phyloP scores from a whole-genome alignment of 2,888 invertebrate species.

The Cephus pygmeus region DNA sequence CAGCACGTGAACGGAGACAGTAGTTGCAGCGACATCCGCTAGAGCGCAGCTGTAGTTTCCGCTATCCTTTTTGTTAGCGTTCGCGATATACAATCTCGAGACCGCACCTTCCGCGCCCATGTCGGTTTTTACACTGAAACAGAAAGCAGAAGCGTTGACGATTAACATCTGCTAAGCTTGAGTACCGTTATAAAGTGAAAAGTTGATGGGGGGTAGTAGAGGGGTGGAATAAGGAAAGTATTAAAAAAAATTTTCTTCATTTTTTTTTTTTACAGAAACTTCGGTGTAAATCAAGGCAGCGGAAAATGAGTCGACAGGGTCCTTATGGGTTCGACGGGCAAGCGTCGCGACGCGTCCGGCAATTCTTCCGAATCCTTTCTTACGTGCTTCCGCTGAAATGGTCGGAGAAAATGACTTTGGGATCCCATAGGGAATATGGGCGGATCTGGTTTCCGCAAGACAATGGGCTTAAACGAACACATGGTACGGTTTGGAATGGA shows the following conservation, averaged over 20 bases:
- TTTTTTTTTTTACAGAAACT: neutral
- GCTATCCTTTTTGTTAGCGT: constrained; percentile 81
- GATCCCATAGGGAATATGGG: neutral
- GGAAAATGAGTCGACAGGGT: neutral
- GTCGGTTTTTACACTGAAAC: constrained; percentile 81
- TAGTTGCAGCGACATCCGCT: constrained; percentile 76
- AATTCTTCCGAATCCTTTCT: neutral
- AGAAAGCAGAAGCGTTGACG: constrained; percentile 31
- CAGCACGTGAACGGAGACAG: constrained; percentile 80
- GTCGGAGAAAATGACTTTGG: neutral
- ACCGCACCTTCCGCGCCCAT: constrained; percentile 78
- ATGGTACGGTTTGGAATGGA: constrained; percentile 29
- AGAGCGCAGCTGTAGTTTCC: constrained; percentile 84
- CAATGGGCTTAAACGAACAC: constrained; percentile 24
- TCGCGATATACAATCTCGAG: constrained; percentile 82
- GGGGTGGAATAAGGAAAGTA: neutral
- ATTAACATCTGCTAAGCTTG: neutral
- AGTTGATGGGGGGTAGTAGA: neutral
- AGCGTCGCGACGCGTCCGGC: neutral
- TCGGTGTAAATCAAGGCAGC: neutral
- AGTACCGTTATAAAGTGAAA: neutral
- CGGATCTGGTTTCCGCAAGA: neutral
- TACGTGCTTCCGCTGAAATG: neutral
- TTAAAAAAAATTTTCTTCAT: too few relatives aligned
- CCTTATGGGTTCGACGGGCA: neutral